Evolutionary conservation across 2,797 vertebrate species (phyloP).

Genomic region (Mycteria americana): DNA sequence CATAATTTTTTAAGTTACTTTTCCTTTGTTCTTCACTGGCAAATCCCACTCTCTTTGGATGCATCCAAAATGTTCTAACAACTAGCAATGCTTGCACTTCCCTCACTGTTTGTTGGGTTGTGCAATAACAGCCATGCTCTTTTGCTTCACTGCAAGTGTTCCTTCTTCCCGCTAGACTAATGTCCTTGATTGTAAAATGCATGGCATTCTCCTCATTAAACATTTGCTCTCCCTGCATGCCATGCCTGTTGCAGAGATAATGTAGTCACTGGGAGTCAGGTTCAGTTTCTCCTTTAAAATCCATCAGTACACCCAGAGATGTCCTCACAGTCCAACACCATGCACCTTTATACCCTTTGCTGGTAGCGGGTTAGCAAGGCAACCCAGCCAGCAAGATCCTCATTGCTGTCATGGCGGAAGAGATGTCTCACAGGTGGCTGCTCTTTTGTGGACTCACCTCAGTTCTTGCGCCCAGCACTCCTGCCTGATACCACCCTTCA

Average conservation of each 20-base stretch:
- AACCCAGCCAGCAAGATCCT: background rate
- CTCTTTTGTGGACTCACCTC: background rate
- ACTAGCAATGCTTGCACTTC: fast-evolving
- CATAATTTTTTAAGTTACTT: background rate
- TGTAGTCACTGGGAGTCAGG: fast-evolving
- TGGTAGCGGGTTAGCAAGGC: background rate
- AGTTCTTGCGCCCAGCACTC: background rate
- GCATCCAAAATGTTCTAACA: fast-evolving
- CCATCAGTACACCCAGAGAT: too few relatives aligned
- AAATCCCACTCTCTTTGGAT: background rate
- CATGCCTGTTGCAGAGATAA: too few relatives aligned
- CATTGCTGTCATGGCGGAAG: fast-evolving
- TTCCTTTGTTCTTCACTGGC: background rate
- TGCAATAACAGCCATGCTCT: background rate
- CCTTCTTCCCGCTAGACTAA: too few relatives aligned
- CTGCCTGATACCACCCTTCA: background rate
- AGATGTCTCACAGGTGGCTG: fast-evolving
- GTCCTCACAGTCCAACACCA: background rate
- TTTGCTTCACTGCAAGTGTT: background rate
- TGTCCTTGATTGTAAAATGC: fast-evolving
- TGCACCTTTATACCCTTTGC: background rate
- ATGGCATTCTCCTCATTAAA: fast-evolving
- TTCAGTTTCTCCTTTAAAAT: background rate
- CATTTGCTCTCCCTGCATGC: background rate
- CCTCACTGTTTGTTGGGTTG: background rate